Evolutionary conservation across 1,140 invertebrate genomes (phyloP).

Genomic region (Himalopsyche phryganea): DNA sequence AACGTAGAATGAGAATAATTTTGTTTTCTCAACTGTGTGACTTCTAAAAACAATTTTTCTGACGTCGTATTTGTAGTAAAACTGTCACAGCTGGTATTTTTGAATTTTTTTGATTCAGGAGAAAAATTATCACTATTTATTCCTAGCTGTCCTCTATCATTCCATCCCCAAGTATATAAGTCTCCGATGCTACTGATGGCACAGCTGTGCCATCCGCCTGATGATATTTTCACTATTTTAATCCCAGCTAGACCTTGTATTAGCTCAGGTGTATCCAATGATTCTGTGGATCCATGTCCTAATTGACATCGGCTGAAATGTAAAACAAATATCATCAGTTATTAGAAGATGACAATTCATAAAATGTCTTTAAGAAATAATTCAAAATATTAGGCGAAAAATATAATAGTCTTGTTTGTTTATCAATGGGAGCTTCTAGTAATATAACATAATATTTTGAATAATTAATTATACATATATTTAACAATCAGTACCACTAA

Average conservation of each 20-base stretch:
- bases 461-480: no score
- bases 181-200: constrained; percentile 73
- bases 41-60: not conserved
- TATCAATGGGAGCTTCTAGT: no score
- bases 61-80: not conserved
- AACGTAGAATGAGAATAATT: no score
- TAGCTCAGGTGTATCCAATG: constrained; percentile 58
- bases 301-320: constrained; percentile 75
- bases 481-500: no score
- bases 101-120: not conserved
- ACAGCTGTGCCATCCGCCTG: constrained; percentile 82
- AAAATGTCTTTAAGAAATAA: no score
- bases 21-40: not conserved
- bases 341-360: no score
- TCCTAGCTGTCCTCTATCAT: constrained; percentile 81
- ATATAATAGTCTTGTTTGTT: no score
- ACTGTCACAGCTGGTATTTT: not conserved
- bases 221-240: constrained; percentile 63
- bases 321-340: constrained; percentile 8
- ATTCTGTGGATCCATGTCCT: constrained; percentile 68
- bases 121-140: constrained; percentile 39
- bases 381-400: no score
- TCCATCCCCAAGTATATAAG: constrained; percentile 90
- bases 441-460: no score
- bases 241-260: constrained; percentile 73